Evolutionary conservation across 2,888 invertebrate species (phyloP), one percentile per base, ranked within the genome.

Genomic region (Catocala nupta): DNA sequence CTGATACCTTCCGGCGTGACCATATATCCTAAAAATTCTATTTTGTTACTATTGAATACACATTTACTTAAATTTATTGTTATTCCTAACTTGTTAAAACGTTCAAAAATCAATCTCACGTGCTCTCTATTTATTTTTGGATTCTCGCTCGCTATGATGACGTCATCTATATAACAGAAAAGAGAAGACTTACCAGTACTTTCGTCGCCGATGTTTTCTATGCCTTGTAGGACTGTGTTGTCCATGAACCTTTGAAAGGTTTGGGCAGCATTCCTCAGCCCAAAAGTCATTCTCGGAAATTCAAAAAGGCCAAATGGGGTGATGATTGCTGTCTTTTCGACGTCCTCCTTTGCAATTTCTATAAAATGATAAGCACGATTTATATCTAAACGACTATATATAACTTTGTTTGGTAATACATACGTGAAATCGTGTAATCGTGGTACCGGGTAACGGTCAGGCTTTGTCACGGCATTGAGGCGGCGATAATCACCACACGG

Each of bases 1-100:
- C 43, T 43, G 5, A 43, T 43, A 43, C 43, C 43, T 43, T 55
- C 56, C 9, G 42, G n/a, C 5, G 57, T 25, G 4, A 57, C 25
- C 9, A 45, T 12, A 34, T 8, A 44, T 8, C 57, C 57, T 51
- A 51, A 51, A 39, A 58, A 58, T 5, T 58, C 50, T 50, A 58
- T 4, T 44, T 16, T 2, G 16, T 16, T 16, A 8, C 12, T 5
- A 2, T 51, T 51, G 33, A 58, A 58, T 12, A 5, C n/a, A 44
- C 57, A 58, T 34, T 58, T 58, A 1, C n/a, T 10, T 34, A 58
- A 33, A 45, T 58, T 58, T 10, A 58, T 58, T 11, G 57, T 58
- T 10, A 58, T 34, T 0, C 51, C 51, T n/a, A 33, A 54, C 1
- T 45, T 5, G 1, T 45, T 10, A 5, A 54, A 34, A 5, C 54